Evolutionary conservation across 2,797 vertebrate genomes (phyloP).

Genomic region (Halcyon badia): DNA sequence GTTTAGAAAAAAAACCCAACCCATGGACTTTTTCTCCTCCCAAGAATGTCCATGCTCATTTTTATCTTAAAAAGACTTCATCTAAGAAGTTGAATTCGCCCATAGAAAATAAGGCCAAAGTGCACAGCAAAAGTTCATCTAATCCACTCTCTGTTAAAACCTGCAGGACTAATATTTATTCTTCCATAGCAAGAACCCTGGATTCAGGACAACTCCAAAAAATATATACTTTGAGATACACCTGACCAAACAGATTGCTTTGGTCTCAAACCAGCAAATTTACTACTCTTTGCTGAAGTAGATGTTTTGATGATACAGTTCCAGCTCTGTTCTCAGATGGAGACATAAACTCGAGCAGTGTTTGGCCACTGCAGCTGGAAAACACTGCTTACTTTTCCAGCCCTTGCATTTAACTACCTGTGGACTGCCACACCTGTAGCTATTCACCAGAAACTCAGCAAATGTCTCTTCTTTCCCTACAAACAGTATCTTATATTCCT

Average conservation of each 20-base stretch:
- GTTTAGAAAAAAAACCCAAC: not conserved
- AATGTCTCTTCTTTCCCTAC: not conserved
- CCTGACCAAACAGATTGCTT: conserved; percentile 58
- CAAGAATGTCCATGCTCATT: not conserved
- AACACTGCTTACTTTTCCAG: conserved; percentile 34
- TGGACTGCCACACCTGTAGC: not conserved
- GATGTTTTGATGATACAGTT: conserved; percentile 16
- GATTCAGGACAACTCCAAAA: not conserved
- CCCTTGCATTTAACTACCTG: not conserved
- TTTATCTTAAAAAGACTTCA: not conserved
- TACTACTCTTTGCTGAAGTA: not conserved
- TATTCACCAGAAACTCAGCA: not conserved
- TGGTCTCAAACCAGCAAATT: not conserved
- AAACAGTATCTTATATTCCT: not conserved
- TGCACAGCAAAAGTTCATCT: not conserved
- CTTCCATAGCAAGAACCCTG: conserved; percentile 6
- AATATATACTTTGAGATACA: not conserved
- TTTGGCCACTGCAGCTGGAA: not conserved
- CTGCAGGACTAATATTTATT: conserved; percentile 38
- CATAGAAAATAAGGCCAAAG: not conserved
- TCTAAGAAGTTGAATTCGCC: not conserved
- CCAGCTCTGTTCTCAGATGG: conserved; percentile 4
- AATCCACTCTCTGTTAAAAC: not conserved
- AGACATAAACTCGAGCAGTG: not conserved
- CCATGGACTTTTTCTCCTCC: not conserved